These are phyloP conservation scores for Pheosia gnoma DNA, from an alignment of 2,888 invertebrate species.

Conservation along the genomic window DNA sequence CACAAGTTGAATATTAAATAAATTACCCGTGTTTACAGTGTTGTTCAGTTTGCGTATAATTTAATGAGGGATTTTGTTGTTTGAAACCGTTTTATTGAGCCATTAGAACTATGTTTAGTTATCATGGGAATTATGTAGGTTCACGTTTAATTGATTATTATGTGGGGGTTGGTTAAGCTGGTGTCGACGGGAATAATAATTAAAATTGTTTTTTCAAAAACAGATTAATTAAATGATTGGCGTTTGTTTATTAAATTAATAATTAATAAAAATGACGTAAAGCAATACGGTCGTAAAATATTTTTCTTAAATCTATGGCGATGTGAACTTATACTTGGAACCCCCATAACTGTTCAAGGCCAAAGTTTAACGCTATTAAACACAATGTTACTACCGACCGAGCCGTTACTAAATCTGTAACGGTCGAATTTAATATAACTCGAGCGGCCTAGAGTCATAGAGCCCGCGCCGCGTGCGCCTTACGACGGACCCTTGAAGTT, in stretches of 20 bases:
- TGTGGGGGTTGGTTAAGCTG: no score
- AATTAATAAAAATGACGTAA: no score
- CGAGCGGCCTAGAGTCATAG: neutral
- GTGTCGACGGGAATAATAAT: no score
- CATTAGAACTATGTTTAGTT: conserved; percentile 1
- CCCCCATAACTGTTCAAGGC: neutral
- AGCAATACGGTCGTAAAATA: neutral
- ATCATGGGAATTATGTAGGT: neutral
- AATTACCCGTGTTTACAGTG: conserved; percentile 35
- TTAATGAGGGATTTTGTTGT: conserved; percentile 30
- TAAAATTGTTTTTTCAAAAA: no score
- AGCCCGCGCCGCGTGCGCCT: neutral
- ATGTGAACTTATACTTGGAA: neutral
- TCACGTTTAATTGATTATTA: neutral
- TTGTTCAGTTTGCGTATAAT: conserved; percentile 40
- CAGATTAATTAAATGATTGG: no score
- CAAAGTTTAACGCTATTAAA: conserved; percentile 1
- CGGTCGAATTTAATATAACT: conserved; percentile 1
- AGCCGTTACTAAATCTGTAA: neutral
- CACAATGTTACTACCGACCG: neutral
- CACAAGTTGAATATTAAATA: conserved; percentile 33
- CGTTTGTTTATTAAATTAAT: no score
- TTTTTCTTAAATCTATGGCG: neutral
- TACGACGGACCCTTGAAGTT: neutral
- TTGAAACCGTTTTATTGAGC: conserved; percentile 1